Evolutionary conservation across 2,888 invertebrate genomes (phyloP), one percentile per base, ranked within the genome.

Genomic region (Clepsis dumicolana): DNA sequence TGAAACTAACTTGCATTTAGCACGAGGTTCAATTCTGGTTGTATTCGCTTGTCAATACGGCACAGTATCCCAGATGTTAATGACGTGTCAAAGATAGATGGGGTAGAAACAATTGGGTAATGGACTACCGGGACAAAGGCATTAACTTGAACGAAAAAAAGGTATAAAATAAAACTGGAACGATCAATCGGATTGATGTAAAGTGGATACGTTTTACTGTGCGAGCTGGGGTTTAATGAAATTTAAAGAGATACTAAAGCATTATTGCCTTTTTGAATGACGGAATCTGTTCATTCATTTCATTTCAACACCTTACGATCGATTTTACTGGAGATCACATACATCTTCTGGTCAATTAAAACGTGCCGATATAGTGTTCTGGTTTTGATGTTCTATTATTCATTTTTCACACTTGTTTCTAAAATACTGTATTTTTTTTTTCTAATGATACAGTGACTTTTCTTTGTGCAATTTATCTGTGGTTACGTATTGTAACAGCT

Each of bases 81-180:
- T 12, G 54, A 18, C 29, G 32, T 41, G 25, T 16, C 41, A 53
- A 63, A 64, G 41, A 68, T 24, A 56, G 29, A 65, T 65, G 18
- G 38, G 18, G n/a, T 7, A 18, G 52, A 68, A 59, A 53, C 59
- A 64, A 68, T 68, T 44, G 52, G 68, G 41, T 64, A 68, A 68
- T 68, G 64, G 68, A 53, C 38, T 16, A n/a, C 14, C 18, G 25
- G 53, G 64, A 59, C 60, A 48, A 44, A 32, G 29, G 4, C 38
- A 64, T 53, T 50, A 52, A 54, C 27, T 68, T 14, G 24, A 64
- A 64, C n/a, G 68, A 52, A 64, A 63, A n/a, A 50, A 65, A 38
- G 62, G 63, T 57, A 35, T 62, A 54, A 57, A 57, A 44, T 35
- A 18, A 38, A n/a, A 38, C 38, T 10, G 21, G 24, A 59, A 32